phyloP scores from a whole-genome alignment of 2,888 invertebrate genomes.

The Cheilosia pagana region DNA sequence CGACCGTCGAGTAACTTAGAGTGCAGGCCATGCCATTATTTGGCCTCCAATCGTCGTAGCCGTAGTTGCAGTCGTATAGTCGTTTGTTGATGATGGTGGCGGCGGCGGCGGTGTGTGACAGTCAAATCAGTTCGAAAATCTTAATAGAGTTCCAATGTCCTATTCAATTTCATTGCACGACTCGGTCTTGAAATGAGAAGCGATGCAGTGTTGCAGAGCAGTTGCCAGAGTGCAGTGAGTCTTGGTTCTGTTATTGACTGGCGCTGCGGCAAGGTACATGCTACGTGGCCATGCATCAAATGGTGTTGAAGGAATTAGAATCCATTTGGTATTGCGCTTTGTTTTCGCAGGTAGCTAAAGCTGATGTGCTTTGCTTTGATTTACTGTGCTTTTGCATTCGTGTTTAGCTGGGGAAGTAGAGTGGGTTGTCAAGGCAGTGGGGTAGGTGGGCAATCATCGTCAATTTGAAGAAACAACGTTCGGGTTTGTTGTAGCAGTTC shows the following conservation, averaged over 20 bases:
- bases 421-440: too few species aligned
- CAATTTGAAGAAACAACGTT: too few species aligned
- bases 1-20: conserved; percentile 26
- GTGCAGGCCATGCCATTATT: conserved; percentile 55
- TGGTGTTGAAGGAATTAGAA: conserved; percentile 65
- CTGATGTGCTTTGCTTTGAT: background rate
- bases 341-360: conserved; percentile 7
- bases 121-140: conserved; percentile 73
- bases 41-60: conserved; percentile 22
- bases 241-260: conserved; percentile 32
- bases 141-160: conserved; percentile 75
- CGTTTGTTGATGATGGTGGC: conserved; percentile 5
- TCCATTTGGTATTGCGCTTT: conserved; percentile 36
- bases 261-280: conserved; percentile 8
- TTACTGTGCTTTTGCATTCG: background rate
- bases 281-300: conserved; percentile 51
- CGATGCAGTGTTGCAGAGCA: conserved; percentile 15
- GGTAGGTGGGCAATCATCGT: too few species aligned
- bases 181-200: conserved; percentile 54
- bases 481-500: too few species aligned
- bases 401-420: too few species aligned
- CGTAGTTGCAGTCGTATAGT: too few species aligned
- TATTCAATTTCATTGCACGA: conserved; percentile 75
- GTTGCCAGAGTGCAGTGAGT: conserved; percentile 14
- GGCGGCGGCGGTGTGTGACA: conserved; percentile 63